Conservation (phyloP, 2,113 vertebrate species). For the Daboia siamensis region DNA sequence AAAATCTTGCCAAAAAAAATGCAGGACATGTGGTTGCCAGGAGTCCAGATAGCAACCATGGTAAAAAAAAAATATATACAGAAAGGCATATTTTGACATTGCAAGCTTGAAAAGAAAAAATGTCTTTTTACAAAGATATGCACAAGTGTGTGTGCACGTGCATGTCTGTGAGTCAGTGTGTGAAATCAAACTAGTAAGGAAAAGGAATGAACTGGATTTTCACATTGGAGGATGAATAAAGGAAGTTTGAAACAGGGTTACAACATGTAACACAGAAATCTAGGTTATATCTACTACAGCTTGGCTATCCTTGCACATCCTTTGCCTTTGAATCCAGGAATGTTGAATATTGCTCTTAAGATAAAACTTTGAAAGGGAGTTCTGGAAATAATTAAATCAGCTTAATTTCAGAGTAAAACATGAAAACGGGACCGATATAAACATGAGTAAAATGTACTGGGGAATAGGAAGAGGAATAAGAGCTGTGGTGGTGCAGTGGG, state of each 20-base stretch:
- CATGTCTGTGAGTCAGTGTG: not conserved
- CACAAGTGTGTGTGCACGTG: not conserved
- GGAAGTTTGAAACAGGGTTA: not conserved
- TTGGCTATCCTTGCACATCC: not conserved
- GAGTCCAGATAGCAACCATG: not conserved
- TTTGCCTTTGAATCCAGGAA: not conserved
- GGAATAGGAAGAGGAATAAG: not conserved
- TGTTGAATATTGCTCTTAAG: not conserved
- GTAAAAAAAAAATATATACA: not conserved
- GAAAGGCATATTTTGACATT: not conserved
- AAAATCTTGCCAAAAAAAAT: not conserved
- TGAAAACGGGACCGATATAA: not conserved
- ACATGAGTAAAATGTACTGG: not conserved
- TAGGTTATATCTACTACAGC: not conserved
- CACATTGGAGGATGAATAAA: not conserved
- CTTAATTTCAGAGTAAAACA: too few species aligned
- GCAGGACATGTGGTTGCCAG: not conserved
- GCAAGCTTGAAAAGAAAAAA: not conserved
- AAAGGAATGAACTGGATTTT: not conserved
- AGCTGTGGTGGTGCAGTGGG: not conserved
- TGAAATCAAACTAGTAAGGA: not conserved
- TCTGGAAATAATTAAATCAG: not conserved
- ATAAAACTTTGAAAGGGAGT: not conserved
- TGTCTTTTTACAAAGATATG: not conserved
- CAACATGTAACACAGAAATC: not conserved